A percentile compares a stretch with the other conserved stretches of the same genome.
These are phyloP conservation scores for Hyles euphorbiae DNA, from an alignment of 1,140 invertebrate genomes.

Conservation along the genomic window DNA sequence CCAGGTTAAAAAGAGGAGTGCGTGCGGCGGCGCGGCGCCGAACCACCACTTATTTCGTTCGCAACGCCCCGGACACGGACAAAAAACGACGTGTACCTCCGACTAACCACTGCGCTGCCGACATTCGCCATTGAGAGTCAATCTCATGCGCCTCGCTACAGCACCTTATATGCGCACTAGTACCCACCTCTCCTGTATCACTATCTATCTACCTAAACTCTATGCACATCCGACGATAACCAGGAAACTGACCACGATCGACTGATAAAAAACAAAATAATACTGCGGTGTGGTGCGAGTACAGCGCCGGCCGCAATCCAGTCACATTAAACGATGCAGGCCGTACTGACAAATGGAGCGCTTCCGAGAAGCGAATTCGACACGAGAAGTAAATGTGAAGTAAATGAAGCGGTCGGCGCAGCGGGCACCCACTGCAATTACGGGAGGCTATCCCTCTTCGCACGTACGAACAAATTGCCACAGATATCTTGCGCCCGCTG, in stretches of 20 bases:
- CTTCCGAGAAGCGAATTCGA: conserved; percentile 37
- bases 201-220: background rate
- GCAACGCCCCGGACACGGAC: conserved; percentile 43
- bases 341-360: conserved; percentile 26
- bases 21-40: conserved; percentile 64
- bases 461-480: conserved; percentile 67
- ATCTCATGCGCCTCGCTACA: conserved; percentile 33
- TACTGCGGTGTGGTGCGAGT: background rate
- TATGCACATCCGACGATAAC: conserved; percentile 16
- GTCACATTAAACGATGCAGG: conserved; percentile 22
- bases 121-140: conserved; percentile 47
- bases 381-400: conserved; percentile 29
- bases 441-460: conserved; percentile 51
- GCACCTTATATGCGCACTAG: conserved; percentile 39
- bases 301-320: conserved; percentile 15
- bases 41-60: conserved; percentile 62
- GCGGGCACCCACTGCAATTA: conserved; percentile 45
- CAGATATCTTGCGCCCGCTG: conserved; percentile 23
- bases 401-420: conserved; percentile 33
- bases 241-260: conserved; percentile 3
- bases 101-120: conserved; percentile 47
- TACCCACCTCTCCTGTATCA: conserved; percentile 18
- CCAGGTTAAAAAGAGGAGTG: conserved; percentile 63
- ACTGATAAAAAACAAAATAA: too few relatives aligned
- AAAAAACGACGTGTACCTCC: conserved; percentile 59